Percentiles rank a stretch among this genome's conserved stretches.
Evolutionary conservation across 2,888 invertebrate species (phyloP).

Genomic region (Ectemnius lituratus): DNA sequence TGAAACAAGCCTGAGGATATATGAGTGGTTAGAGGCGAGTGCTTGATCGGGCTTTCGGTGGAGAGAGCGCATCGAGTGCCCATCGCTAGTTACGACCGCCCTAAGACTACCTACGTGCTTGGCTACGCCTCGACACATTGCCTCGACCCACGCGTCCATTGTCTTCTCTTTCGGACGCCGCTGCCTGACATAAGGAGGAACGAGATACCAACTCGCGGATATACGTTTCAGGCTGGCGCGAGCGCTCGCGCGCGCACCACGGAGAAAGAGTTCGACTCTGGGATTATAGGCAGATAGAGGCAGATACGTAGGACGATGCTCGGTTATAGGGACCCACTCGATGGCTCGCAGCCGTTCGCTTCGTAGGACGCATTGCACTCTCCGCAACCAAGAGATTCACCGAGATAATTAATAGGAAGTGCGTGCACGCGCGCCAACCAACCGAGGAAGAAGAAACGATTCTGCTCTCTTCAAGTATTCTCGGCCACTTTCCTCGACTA

Average conservation of each 20-base stretch:
- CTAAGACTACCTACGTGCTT: constrained; percentile 60
- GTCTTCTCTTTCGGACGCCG: constrained; percentile 69
- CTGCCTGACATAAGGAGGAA: constrained; percentile 55
- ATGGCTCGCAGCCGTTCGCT: not conserved
- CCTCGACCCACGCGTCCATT: constrained; percentile 76
- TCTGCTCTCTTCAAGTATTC: not conserved
- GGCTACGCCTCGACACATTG: constrained; percentile 69
- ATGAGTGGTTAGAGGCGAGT: constrained; percentile 8
- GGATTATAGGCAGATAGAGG: constrained; percentile 60
- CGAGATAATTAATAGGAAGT: constrained; percentile 24
- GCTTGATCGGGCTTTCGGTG: constrained; percentile 30
- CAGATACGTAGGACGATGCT: constrained; percentile 57
- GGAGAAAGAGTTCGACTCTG: constrained; percentile 41
- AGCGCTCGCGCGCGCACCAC: too few species aligned
- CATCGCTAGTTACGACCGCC: constrained; percentile 49
- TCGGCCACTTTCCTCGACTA: not conserved
- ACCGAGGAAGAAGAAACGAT: not conserved
- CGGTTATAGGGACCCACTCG: constrained; percentile 38
- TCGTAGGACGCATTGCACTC: constrained; percentile 14
- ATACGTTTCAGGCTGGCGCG: constrained; percentile 52
- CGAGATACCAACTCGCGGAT: constrained; percentile 48
- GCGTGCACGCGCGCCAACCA: constrained; percentile 10
- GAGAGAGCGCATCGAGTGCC: constrained; percentile 28
- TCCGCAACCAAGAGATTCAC: constrained; percentile 1
- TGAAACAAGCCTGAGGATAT: constrained; percentile 10